phyloP scores from a whole-genome alignment of 2,888 invertebrate genomes.

The Philopedon plagiatum region DNA sequence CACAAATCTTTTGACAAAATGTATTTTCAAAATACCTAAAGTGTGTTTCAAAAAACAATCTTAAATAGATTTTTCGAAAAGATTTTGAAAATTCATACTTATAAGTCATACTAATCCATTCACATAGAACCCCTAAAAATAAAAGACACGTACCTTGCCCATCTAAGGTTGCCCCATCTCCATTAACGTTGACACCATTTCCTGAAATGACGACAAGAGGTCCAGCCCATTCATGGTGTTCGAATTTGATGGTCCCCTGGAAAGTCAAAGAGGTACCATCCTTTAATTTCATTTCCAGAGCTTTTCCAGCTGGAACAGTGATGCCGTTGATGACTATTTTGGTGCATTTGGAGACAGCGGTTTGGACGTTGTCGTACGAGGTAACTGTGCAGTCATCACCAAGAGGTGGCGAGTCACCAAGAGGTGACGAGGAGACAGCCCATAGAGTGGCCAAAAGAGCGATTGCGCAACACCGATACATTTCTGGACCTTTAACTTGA shows the following conservation, averaged over 20 bases:
- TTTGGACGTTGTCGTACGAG: constrained; percentile 21
- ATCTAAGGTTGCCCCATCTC: constrained; percentile 26
- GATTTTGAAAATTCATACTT: too few species aligned
- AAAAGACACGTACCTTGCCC: constrained; percentile 23
- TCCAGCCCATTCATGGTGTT: constrained; percentile 43
- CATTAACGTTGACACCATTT: constrained; percentile 39
- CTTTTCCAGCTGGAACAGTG: constrained; percentile 44
- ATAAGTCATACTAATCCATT: too few species aligned
- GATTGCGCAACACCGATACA: neutral
- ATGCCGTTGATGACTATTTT: constrained; percentile 30
- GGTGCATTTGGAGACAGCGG: constrained; percentile 35
- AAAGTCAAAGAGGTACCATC: constrained; percentile 34
- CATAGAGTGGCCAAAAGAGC: neutral
- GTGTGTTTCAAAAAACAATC: too few species aligned
- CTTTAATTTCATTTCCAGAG: constrained; percentile 33
- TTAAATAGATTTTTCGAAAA: too few species aligned
- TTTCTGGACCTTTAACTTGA: too few species aligned
- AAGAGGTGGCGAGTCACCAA: constrained; percentile 13
- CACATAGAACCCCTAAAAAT: too few species aligned
- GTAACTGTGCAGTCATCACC: constrained; percentile 25
- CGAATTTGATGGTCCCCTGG: constrained; percentile 35
- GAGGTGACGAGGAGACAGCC: neutral
- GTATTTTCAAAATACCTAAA: too few species aligned
- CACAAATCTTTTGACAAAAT: too few species aligned
- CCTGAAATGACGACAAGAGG: constrained; percentile 43